Conservation (phyloP, 1,140 invertebrate species). For the Aphelinus certus region DNA sequence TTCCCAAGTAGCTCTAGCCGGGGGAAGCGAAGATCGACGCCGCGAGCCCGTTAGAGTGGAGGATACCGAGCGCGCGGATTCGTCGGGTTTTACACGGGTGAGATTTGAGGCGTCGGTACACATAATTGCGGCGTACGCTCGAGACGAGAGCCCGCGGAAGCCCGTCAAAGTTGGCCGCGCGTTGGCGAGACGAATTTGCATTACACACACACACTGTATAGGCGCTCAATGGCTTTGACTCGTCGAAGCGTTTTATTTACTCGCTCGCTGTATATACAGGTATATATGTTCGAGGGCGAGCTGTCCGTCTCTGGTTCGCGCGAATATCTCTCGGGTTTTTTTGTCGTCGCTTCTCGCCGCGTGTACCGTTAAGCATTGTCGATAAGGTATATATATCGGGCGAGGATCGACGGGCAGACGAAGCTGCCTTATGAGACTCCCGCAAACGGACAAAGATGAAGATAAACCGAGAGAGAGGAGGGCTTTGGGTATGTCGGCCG, state of each 20-base stretch:
- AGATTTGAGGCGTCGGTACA: no score
- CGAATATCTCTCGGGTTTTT: no score
- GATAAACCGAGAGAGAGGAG: constrained; percentile 23
- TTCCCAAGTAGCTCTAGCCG: no score
- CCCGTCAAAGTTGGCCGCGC: no score
- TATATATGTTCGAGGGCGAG: background rate
- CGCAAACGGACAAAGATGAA: background rate
- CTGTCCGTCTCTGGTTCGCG: background rate
- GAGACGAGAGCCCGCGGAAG: no score
- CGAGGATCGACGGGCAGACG: constrained; percentile 23
- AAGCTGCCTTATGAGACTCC: no score
- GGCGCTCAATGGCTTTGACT: background rate
- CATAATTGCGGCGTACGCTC: no score
- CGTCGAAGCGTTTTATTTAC: constrained; percentile 9
- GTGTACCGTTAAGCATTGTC: constrained; percentile 36
- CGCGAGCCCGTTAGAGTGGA: no score
- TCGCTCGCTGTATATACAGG: background rate
- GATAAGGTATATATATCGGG: constrained; percentile 24
- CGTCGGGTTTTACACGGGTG: no score
- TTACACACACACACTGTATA: background rate
- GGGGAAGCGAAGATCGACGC: no score
- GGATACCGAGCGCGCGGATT: no score
- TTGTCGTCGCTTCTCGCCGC: background rate
- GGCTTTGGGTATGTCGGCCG: constrained; percentile 29
- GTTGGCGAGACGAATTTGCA: no score